Percentiles rank a stretch among this genome's conserved stretches.
phyloP scores from a whole-genome alignment of 2,888 invertebrate genomes.

The Caenorhabditis becei region DNA sequence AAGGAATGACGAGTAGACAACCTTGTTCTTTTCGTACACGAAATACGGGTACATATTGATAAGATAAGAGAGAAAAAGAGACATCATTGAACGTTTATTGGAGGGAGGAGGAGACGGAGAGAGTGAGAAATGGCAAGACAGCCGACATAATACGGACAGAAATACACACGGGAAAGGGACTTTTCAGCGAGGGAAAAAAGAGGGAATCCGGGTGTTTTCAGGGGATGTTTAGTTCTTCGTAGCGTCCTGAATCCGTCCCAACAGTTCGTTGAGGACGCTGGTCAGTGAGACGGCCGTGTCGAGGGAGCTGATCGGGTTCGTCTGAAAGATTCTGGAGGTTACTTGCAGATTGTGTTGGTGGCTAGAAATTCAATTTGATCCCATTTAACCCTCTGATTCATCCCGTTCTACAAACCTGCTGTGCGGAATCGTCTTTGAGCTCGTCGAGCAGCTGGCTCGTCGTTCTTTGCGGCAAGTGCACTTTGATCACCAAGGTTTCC shows the following conservation, averaged over 20 bases:
- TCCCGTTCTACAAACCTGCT: constrained; percentile 24
- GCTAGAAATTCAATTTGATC: no score
- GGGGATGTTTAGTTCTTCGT: constrained; percentile 16
- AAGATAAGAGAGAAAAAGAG: constrained; percentile 20
- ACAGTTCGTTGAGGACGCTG: constrained; percentile 41
- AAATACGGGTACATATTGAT: constrained; percentile 20
- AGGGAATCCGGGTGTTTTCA: neutral
- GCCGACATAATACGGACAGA: constrained; percentile 42
- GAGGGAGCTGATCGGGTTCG: constrained; percentile 31
- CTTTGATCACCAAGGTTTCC: constrained; percentile 58
- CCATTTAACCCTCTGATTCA: no score
- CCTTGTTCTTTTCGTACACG: constrained; percentile 10
- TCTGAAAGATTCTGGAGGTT: constrained; percentile 39
- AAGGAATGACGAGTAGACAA: neutral
- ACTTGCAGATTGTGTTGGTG: no score
- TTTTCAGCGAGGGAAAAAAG: constrained; percentile 13
- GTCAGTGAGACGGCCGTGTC: constrained; percentile 49
- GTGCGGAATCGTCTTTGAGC: constrained; percentile 52
- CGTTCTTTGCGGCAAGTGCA: constrained; percentile 52
- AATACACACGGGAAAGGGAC: constrained; percentile 8
- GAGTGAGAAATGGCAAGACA: constrained; percentile 46
- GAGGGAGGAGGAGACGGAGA: neutral
- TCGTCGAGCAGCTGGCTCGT: constrained; percentile 54
- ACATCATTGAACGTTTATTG: constrained; percentile 47
- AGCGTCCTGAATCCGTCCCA: constrained; percentile 52